Evolutionary conservation across 2,113 vertebrate genomes (phyloP).

Genomic region (Notarius quadriscutis): DNA sequence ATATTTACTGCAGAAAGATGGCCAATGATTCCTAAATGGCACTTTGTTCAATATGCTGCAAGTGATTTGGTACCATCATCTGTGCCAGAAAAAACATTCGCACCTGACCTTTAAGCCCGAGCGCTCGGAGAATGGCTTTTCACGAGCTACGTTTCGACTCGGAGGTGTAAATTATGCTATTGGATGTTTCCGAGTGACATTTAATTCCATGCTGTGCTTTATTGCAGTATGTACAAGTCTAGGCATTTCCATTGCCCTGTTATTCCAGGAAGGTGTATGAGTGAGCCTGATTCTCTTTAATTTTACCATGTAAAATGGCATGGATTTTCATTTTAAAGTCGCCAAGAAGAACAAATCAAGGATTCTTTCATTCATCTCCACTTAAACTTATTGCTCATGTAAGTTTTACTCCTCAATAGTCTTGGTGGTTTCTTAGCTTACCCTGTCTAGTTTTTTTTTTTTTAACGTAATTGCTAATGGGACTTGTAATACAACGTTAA

Average conservation of each 20-base stretch:
- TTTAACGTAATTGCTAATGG: neutral
- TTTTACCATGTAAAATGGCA: neutral
- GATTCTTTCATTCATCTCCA: neutral
- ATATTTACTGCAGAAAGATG: neutral
- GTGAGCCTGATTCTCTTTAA: neutral
- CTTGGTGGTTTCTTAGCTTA: neutral
- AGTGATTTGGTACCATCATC: conserved; percentile 55
- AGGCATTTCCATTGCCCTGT: too few species aligned
- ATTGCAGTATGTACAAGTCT: neutral
- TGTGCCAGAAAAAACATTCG: conserved; percentile 60
- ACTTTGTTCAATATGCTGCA: conserved; percentile 58
- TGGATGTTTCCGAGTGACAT: conserved; percentile 65
- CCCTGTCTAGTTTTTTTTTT: too few species aligned
- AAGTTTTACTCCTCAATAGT: neutral
- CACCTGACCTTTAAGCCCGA: conserved; percentile 70
- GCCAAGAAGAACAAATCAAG: neutral
- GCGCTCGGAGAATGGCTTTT: conserved; percentile 61
- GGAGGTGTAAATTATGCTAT: conserved; percentile 42
- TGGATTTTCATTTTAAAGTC: neutral
- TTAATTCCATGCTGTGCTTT: conserved; percentile 55
- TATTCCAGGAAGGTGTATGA: neutral
- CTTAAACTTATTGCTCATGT: neutral
- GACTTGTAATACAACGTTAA: neutral
- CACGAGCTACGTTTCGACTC: conserved; percentile 39
- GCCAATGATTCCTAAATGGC: conserved; percentile 52